Evolutionary conservation across 2,888 invertebrate species (phyloP), one percentile per base, ranked within the genome.

Genomic region (Athripsodes cinereus): DNA sequence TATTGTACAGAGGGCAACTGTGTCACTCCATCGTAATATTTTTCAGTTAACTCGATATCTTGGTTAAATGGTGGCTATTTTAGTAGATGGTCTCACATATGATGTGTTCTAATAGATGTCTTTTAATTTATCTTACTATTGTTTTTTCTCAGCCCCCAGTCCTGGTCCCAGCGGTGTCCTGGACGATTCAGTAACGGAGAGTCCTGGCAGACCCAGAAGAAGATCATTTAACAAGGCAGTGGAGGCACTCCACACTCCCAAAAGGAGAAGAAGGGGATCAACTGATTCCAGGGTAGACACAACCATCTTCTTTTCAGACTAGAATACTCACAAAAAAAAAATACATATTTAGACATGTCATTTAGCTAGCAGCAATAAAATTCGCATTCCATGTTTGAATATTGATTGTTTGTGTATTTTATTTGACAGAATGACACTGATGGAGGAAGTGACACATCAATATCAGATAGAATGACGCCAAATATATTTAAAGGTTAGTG

Each of bases 221-320:
- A 74, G 74, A 8, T 78, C 78, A 0, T 79, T 79, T 68, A 72
- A 67, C 58, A 73, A 72, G 64, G 78, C 78, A 0, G 70, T 74
- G 53, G 75, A 75, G 22, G 77, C 77, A 44, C 66, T 79, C 1
- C 71, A 69, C 68, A 75, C 78, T 58, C 78, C 78, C 1, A 74
- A 70, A 55, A 70, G 71, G 10, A 51, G 26, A 3, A 66, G 75
- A 1, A 68, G 75, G 1, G 51, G 68, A 1, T 76, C 78, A 2
- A 71, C 72, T 1, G 77, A 78, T 26, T 34, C 68, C 2, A 71
- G 67, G 69, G 76, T 76, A 64, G 50, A 6, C 26, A 26, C n/a
- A n/a, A n/a, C n/a, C n/a, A n/a, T n/a, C n/a, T n/a, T n/a, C n/a
- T n/a, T n/a, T n/a, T n/a, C n/a, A n/a, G n/a, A n/a, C n/a, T n/a